Percentiles rank a stretch among this genome's conserved stretches.
phyloP scores from a whole-genome alignment of 2,113 vertebrate genomes.

The Apaloderma vittatum region DNA sequence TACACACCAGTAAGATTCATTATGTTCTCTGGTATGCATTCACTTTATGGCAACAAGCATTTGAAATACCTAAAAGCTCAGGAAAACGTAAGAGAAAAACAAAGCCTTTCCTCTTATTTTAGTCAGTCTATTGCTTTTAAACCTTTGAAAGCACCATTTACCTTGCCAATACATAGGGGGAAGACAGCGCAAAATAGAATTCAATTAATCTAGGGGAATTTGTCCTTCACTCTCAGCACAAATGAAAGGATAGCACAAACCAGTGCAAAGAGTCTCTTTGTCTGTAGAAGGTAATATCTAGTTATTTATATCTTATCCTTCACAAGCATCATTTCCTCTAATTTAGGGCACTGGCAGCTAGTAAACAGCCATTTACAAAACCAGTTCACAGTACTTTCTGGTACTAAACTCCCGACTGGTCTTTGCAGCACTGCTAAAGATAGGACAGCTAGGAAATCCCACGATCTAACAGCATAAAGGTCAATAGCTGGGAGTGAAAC shows the following conservation, averaged over 20 bases:
- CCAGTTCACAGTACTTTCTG: background rate
- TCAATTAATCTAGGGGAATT: background rate
- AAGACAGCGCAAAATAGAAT: background rate
- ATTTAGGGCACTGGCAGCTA: background rate
- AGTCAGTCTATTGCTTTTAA: background rate
- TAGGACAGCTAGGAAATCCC: background rate
- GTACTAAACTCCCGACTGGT: background rate
- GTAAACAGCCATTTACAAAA: background rate
- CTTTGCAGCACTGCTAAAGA: background rate
- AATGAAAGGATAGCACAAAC: background rate
- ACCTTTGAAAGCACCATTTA: background rate
- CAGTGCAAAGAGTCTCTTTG: background rate
- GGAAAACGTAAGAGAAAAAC: background rate
- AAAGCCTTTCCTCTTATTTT: background rate
- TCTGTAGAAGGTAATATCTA: background rate
- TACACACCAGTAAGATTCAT: background rate
- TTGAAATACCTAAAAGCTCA: background rate
- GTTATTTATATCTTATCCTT: background rate
- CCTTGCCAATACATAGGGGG: background rate
- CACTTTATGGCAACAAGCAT: background rate
- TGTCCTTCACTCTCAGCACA: background rate
- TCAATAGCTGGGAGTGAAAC: constrained; percentile 16
- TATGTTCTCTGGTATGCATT: background rate
- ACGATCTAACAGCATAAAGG: background rate
- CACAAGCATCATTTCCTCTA: background rate